phyloP scores from a whole-genome alignment of 2,113 vertebrate genomes.

The Strigops habroptila region DNA sequence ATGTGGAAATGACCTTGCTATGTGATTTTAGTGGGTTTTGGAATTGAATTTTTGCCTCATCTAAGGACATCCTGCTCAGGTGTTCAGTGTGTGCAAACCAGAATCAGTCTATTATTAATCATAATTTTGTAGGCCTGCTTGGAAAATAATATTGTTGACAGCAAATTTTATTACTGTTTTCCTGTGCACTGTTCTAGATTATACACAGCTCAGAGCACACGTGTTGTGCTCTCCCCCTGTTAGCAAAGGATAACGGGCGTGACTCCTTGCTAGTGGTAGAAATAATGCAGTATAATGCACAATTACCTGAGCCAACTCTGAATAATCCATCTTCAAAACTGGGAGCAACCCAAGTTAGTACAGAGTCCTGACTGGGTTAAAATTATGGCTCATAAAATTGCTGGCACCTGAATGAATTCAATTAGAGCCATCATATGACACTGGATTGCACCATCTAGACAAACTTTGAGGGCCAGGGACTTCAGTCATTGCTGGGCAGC shows the following conservation, averaged over 20 bases:
- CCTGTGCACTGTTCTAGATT: not conserved
- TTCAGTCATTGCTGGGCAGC: not conserved
- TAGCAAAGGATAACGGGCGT: fast-evolving
- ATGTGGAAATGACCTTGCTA: not conserved
- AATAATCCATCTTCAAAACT: not conserved
- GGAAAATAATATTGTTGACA: not conserved
- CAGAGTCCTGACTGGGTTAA: not conserved
- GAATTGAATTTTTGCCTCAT: not conserved
- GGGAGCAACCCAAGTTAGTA: not conserved
- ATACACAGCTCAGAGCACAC: not conserved
- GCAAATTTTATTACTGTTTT: not conserved
- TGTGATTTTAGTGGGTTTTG: not conserved
- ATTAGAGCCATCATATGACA: not conserved
- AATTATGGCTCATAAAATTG: not conserved
- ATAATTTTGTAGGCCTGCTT: not conserved
- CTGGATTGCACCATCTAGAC: not conserved
- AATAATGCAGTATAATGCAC: not conserved
- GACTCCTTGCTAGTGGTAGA: not conserved
- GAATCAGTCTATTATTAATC: not conserved
- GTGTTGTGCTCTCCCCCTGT: not conserved
- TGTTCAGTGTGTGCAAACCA: not conserved
- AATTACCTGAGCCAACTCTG: not conserved
- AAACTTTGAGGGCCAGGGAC: not conserved
- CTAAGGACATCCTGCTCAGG: not conserved
- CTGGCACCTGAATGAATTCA: not conserved